Conservation (phyloP, 2,797 vertebrate species). For the Acipenser transmontanus region DNA sequence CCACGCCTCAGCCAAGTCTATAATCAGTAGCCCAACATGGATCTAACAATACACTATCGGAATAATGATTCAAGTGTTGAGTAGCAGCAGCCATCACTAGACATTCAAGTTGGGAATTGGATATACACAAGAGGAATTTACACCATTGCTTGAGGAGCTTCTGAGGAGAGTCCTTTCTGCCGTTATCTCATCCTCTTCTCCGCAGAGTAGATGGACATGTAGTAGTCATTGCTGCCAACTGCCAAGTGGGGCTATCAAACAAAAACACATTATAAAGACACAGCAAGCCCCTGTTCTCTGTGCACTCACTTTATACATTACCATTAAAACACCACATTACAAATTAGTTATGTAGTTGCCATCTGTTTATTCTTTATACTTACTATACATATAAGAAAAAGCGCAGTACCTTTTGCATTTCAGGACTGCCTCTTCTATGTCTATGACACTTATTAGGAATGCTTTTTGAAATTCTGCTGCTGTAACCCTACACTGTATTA, state of each 20-base stretch:
- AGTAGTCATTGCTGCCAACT: slow-evolving; percentile 96
- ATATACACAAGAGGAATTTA: slow-evolving; percentile 77
- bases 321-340: no score
- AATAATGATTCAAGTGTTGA: slow-evolving; percentile 49
- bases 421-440: no score
- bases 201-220: slow-evolving; percentile 97
- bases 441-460: no score
- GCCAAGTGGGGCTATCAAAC: slow-evolving; percentile 84
- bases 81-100: slow-evolving; percentile 75
- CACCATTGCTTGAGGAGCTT: slow-evolving; percentile 38
- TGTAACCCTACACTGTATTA: no score
- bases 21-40: slow-evolving; percentile 62
- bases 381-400: no score
- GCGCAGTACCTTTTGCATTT: no score
- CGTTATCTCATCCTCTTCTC: slow-evolving; percentile 95
- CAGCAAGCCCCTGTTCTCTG: no score
- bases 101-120: slow-evolving; percentile 74
- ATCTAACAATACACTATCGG: slow-evolving; percentile 40
- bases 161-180: slow-evolving; percentile 30
- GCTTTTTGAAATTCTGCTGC: no score
- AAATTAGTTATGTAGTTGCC: no score
- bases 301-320: no score
- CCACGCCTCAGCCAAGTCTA: slow-evolving; percentile 57
- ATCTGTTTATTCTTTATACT: no score
- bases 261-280: background rate